Conservation (phyloP, 2,888 invertebrate genomes). For the Dolichopus griseipennis region DNA sequence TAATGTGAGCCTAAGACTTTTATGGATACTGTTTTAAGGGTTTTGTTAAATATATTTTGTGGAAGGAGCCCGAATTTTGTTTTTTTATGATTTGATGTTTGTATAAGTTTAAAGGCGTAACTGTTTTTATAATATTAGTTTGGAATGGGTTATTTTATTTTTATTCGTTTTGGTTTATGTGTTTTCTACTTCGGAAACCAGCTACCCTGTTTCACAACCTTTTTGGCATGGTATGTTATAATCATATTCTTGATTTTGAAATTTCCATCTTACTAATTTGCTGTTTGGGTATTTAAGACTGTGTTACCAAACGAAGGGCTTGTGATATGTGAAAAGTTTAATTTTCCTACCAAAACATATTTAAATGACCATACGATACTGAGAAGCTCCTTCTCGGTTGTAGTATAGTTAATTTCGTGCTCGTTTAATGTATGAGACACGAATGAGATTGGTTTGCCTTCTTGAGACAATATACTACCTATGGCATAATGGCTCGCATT, state of each 20-base stretch:
- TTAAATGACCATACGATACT: background rate
- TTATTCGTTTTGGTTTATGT: background rate
- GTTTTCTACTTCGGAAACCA: background rate
- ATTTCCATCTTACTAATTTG: too few relatives aligned
- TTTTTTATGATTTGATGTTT: too few relatives aligned
- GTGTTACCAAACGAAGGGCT: too few relatives aligned
- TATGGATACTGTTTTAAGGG: too few relatives aligned
- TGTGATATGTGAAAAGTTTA: background rate
- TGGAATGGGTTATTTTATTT: too few relatives aligned
- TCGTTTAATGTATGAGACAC: too few relatives aligned
- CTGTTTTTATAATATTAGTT: too few relatives aligned
- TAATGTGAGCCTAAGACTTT: too few relatives aligned
- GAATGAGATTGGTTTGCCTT: background rate
- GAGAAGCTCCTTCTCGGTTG: background rate
- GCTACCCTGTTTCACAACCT: background rate
- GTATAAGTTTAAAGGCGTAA: too few relatives aligned
- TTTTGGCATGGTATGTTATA: background rate
- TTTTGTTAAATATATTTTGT: too few relatives aligned
- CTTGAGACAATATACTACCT: conserved; percentile 11
- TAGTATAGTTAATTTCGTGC: background rate
- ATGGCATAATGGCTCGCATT: conserved; percentile 12
- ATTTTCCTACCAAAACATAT: background rate
- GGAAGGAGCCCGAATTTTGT: too few relatives aligned
- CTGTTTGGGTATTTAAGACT: too few relatives aligned
- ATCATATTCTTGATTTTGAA: background rate